A percentile compares a stretch with the other conserved stretches of the same genome.
phyloP scores from a whole-genome alignment of 2,888 invertebrate species.

The Epirrhoe tristata region DNA sequence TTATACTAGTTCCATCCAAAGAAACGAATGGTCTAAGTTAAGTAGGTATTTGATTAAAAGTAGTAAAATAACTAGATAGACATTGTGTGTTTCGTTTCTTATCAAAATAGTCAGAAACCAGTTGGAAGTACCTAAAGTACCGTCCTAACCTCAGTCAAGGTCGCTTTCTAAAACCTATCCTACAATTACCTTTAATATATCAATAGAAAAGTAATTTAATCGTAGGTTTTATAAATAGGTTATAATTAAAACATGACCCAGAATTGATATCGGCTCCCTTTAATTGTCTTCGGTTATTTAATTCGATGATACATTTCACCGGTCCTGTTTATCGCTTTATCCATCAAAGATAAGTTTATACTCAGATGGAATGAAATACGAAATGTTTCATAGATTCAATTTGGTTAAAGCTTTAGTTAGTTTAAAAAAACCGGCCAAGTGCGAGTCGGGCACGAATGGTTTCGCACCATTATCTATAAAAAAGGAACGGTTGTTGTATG shows the following conservation, averaged over 20 bases:
- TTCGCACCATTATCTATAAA: too few species aligned
- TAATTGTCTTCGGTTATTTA: conserved; percentile 65
- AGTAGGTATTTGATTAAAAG: too few species aligned
- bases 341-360: conserved; percentile 56
- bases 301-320: conserved; percentile 58
- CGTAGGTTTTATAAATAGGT: conserved; percentile 50
- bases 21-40: too few species aligned
- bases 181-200: conserved; percentile 69
- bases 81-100: too few species aligned
- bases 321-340: conserved; percentile 64
- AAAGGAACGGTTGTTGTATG: too few species aligned
- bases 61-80: too few species aligned
- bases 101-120: conserved; percentile 1
- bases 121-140: background rate
- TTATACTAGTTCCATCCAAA: too few species aligned
- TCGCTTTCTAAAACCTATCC: conserved; percentile 49
- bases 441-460: too few species aligned
- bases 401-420: too few species aligned
- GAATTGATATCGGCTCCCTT: conserved; percentile 62
- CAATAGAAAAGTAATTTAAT: conserved; percentile 49
- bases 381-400: background rate
- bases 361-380: background rate
- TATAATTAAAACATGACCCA: conserved; percentile 72
- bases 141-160: conserved; percentile 15
- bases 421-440: too few species aligned